Conservation (phyloP, 1,140 invertebrate species). For the Arctopsyche grandis region DNA sequence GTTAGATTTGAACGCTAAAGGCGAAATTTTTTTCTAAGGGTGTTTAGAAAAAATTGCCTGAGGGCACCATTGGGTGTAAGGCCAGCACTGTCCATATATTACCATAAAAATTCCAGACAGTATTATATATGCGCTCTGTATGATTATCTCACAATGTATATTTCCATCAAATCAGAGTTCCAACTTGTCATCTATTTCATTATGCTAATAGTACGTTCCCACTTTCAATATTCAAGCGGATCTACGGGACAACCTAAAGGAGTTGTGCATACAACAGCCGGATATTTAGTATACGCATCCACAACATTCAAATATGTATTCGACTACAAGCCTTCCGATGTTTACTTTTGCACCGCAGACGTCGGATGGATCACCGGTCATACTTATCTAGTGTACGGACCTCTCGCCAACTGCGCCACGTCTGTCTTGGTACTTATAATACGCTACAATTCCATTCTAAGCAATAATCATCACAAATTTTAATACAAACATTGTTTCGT, state of each 20-base stretch:
- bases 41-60: too few species aligned
- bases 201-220: too few species aligned
- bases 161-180: too few species aligned
- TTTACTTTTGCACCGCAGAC: conserved; percentile 99
- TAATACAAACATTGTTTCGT: conserved; percentile 56
- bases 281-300: conserved; percentile 91
- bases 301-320: conserved; percentile 95
- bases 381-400: conserved; percentile 95
- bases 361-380: conserved; percentile 99
- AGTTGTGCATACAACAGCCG: conserved; percentile 92
- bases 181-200: too few species aligned
- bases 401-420: conserved; percentile 92
- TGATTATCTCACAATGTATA: too few species aligned
- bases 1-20: too few species aligned
- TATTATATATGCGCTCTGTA: too few species aligned
- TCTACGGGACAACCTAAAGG: conserved; percentile 98
- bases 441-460: conserved; percentile 37
- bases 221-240: conserved; percentile 71
- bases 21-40: too few species aligned
- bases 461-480: neutral
- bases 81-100: too few species aligned
- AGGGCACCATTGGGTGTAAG: too few species aligned
- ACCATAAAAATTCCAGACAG: too few species aligned
- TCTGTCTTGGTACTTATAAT: conserved; percentile 81
- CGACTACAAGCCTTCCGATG: conserved; percentile 89